Evolutionary conservation across 2,113 vertebrate genomes (phyloP).

Genomic region (Phocoena phocoena): DNA sequence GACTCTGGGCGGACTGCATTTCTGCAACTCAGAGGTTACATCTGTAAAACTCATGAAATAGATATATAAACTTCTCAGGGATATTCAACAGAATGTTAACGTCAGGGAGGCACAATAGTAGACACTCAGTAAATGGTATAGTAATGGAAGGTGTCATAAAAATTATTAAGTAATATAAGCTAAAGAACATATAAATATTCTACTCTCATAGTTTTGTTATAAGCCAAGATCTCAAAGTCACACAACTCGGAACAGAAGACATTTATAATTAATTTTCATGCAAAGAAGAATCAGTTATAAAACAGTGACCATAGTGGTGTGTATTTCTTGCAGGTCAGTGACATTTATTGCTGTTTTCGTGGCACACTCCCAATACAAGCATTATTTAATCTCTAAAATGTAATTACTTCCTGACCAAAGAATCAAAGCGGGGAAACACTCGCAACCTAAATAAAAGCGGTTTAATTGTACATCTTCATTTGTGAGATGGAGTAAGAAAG

Average conservation of each 20-base stretch:
- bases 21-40: background rate
- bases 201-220: background rate
- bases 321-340: background rate
- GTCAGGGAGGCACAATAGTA: too few relatives aligned
- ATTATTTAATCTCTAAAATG: background rate
- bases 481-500: background rate
- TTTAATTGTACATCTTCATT: background rate
- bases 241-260: background rate
- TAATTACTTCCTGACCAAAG: background rate
- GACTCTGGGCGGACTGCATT: background rate
- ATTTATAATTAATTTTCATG: background rate
- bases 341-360: background rate
- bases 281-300: background rate
- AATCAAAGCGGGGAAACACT: background rate
- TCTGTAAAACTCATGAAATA: background rate
- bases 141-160: rapidly evolving
- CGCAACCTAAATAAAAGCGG: background rate
- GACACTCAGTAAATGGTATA: background rate
- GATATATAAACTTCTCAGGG: background rate
- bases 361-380: background rate
- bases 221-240: background rate
- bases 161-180: too few relatives aligned
- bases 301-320: rapidly evolving
- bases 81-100: background rate
- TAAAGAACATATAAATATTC: background rate